A percentile compares a stretch with the other conserved stretches of the same genome.
Evolutionary conservation across 2,888 invertebrate genomes (phyloP).

Genomic region (Sminthurides aquaticus): DNA sequence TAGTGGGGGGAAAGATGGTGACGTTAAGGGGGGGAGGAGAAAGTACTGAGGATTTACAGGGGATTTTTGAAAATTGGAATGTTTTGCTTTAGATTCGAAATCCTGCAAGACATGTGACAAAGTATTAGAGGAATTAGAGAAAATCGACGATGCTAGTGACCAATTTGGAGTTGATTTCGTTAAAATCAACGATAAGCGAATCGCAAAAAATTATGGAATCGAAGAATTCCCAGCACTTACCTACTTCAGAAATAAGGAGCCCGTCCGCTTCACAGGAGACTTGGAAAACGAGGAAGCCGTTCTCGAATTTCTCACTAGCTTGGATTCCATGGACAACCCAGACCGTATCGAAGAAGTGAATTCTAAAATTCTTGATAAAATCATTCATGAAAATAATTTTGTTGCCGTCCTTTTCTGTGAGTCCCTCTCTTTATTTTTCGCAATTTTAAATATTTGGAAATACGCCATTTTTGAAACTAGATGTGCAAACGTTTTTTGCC

Average conservation of each 20-base stretch:
- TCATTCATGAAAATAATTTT: conserved; percentile 54
- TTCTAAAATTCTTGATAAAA: conserved; percentile 77
- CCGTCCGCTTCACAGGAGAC: conserved; percentile 88
- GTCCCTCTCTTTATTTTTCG: conserved; percentile 7
- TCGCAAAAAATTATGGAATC: conserved; percentile 93
- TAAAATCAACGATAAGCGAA: conserved; percentile 90
- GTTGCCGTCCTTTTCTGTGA: conserved; percentile 41
- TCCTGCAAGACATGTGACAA: conserved; percentile 87
- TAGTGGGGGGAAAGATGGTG: background rate
- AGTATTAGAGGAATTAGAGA: conserved; percentile 80
- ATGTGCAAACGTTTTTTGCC: background rate
- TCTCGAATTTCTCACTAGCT: conserved; percentile 83
- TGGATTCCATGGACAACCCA: conserved; percentile 89
- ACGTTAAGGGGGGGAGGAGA: background rate
- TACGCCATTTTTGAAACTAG: background rate
- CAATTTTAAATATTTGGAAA: background rate
- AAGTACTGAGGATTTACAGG: background rate
- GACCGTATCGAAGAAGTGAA: conserved; percentile 94
- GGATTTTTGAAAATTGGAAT: background rate
- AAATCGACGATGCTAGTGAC: conserved; percentile 90
- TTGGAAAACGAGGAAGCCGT: conserved; percentile 59
- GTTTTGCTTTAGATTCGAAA: conserved; percentile 64
- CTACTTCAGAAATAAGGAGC: conserved; percentile 92
- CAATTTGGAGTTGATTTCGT: conserved; percentile 90
- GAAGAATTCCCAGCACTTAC: conserved; percentile 92